Percentiles rank a stretch among this genome's conserved stretches.
Conservation (phyloP, 2,113 vertebrate species). For the Platycercus adscitus region DNA sequence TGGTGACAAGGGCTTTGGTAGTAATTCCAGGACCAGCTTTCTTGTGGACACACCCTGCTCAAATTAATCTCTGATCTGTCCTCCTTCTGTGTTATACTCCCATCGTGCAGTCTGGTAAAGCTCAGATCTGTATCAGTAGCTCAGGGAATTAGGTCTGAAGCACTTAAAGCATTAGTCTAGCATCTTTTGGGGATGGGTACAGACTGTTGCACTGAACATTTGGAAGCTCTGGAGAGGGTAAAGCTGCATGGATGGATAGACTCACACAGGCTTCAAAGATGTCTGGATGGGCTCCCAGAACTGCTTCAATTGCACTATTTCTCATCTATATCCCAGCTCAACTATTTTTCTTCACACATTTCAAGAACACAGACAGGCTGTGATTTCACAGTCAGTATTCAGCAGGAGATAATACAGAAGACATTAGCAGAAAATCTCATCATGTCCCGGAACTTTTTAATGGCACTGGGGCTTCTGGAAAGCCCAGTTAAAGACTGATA, state of each 20-base stretch:
- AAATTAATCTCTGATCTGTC: background rate
- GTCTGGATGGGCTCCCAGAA: background rate
- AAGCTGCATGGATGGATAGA: background rate
- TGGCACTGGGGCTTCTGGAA: background rate
- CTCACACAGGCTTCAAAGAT: background rate
- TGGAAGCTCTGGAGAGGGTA: background rate
- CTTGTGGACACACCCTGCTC: background rate
- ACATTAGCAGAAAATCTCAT: background rate
- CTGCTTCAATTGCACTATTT: background rate
- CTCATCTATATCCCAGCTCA: background rate
- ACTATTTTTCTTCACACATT: background rate
- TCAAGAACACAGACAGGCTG: background rate
- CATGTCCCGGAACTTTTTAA: background rate
- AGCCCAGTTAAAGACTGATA: background rate
- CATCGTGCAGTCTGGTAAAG: background rate
- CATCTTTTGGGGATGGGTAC: background rate
- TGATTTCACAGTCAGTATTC: background rate
- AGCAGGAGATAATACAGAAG: background rate
- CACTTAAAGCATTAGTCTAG: background rate
- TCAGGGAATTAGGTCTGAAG: background rate
- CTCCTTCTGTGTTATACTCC: background rate
- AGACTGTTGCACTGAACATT: background rate
- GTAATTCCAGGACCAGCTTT: background rate
- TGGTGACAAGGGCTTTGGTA: background rate
- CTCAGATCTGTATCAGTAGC: background rate